These are phyloP conservation scores for Trichosurus vulpecula DNA, from an alignment of 2,797 vertebrate genomes.

Conservation along the genomic window DNA sequence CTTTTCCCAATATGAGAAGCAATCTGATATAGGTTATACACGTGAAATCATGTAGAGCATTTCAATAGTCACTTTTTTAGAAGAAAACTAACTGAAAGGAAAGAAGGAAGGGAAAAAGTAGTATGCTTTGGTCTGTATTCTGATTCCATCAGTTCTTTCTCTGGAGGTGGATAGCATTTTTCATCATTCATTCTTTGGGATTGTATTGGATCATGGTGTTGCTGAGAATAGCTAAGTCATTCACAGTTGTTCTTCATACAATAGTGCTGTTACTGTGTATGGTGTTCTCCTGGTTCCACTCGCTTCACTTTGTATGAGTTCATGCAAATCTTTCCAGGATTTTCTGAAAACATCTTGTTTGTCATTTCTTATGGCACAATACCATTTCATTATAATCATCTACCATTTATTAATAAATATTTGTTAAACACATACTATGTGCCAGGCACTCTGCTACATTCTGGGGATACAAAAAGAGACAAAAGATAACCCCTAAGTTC, in stretches of 20 bases:
- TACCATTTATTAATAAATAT: not conserved
- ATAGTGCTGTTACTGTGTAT: not conserved
- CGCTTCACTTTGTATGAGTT: not conserved
- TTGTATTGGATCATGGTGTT: not conserved
- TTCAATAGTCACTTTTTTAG: too few relatives aligned
- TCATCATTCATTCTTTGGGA: not conserved
- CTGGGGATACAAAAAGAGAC: not conserved
- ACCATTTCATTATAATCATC: not conserved
- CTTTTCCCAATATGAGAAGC: too few relatives aligned
- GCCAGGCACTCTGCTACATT: not conserved
- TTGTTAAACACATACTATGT: not conserved
- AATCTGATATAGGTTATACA: too few relatives aligned
- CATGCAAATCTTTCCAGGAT: not conserved
- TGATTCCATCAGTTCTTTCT: not conserved
- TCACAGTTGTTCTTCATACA: not conserved
- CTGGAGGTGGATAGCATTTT: not conserved
- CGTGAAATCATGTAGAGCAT: too few relatives aligned
- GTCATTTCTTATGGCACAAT: not conserved
- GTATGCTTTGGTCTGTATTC: not conserved
- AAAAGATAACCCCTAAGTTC: not conserved
- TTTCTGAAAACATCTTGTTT: not conserved
- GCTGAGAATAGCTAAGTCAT: not conserved
- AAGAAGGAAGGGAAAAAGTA: not conserved
- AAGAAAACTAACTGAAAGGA: too few relatives aligned
- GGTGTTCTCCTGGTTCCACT: not conserved